Conservation (phyloP, 2,888 invertebrate genomes). For the Cephus pygmeus region DNA sequence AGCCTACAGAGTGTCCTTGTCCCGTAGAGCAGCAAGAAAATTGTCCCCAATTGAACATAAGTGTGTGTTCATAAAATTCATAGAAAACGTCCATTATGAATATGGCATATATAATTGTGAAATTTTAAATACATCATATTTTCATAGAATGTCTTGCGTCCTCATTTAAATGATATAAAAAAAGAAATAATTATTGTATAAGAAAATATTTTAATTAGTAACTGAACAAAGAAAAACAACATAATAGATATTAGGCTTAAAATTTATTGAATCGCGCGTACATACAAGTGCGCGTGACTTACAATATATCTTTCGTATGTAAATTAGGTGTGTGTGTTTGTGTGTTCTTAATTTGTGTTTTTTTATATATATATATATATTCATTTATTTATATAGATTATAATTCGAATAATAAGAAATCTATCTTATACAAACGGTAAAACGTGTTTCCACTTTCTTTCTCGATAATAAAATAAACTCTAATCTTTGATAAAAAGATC, state of each 20-base stretch:
- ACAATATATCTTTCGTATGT: constrained; percentile 4
- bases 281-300: constrained; percentile 28
- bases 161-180: background rate
- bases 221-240: background rate
- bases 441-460: constrained; percentile 29
- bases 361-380: constrained; percentile 21
- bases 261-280: constrained; percentile 47
- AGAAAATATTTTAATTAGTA: background rate
- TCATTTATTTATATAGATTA: constrained; percentile 20
- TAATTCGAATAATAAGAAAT: constrained; percentile 25
- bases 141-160: background rate
- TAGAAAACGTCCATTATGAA: background rate
- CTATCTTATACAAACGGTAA: constrained; percentile 42
- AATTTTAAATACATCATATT: background rate
- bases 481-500: constrained; percentile 57
- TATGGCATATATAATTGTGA: background rate
- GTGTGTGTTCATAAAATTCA: background rate
- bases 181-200: background rate
- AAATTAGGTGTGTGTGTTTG: constrained; percentile 17
- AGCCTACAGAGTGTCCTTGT: constrained; percentile 10
- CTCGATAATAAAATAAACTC: constrained; percentile 59
- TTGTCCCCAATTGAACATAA: background rate
- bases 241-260: constrained; percentile 24
- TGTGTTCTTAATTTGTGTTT: constrained; percentile 16
- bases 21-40: constrained; percentile 8